These are phyloP conservation scores for Phalacrocorax pelagicus DNA, from an alignment of 2,113 vertebrate genomes.

Conservation along the genomic window DNA sequence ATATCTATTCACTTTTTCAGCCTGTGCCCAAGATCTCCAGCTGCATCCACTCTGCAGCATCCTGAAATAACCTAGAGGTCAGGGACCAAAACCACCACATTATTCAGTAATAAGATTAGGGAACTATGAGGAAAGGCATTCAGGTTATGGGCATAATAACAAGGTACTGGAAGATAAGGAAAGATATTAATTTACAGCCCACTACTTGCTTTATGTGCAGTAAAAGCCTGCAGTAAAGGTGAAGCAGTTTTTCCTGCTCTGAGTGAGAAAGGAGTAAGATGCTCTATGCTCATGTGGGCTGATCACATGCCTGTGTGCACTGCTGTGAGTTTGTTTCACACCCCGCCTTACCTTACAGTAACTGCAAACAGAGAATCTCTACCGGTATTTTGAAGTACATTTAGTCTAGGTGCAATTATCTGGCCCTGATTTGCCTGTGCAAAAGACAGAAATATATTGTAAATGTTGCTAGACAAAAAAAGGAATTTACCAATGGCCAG, in stretches of 20 bases:
- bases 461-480: background rate
- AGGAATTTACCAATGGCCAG: background rate
- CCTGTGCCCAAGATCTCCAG: background rate
- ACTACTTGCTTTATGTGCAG: background rate
- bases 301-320: fast-evolving
- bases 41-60: background rate
- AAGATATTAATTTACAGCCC: background rate
- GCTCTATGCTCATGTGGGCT: fast-evolving
- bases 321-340: background rate
- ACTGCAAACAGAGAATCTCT: background rate
- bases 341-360: background rate
- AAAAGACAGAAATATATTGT: background rate
- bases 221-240: background rate
- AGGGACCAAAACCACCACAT: background rate
- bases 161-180: background rate
- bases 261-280: background rate
- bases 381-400: background rate
- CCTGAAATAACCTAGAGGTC: background rate
- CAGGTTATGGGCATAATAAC: background rate
- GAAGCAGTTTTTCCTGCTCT: background rate
- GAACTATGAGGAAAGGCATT: background rate
- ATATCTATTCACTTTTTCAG: background rate
- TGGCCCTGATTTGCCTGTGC: background rate
- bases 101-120: background rate
- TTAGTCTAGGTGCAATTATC: background rate